These are phyloP conservation scores for Cylas formicarius DNA, from an alignment of 1,140 invertebrate genomes.

Conservation along the genomic window DNA sequence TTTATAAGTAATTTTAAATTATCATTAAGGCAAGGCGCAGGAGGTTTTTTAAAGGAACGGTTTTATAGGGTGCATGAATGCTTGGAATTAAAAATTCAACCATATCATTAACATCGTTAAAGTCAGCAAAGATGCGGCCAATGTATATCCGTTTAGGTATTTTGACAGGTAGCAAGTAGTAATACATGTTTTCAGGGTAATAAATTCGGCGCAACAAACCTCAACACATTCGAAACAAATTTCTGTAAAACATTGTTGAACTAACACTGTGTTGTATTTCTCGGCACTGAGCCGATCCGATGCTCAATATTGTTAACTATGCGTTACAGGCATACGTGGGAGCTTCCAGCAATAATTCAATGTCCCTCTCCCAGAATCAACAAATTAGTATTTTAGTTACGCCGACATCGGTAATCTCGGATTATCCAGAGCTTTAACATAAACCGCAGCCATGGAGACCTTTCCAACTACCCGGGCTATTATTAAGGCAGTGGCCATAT, in stretches of 20 bases:
- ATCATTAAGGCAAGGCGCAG: too few relatives aligned
- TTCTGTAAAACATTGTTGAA: conserved; percentile 19
- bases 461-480: conserved; percentile 24
- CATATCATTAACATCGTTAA: too few relatives aligned
- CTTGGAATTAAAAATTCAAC: too few relatives aligned
- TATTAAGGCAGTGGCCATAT: conserved; percentile 23
- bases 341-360: conserved; percentile 41
- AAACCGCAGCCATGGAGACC: conserved; percentile 36
- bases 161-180: too few relatives aligned
- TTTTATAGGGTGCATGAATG: too few relatives aligned
- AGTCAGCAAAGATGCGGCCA: too few relatives aligned
- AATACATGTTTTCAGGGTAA: too few relatives aligned
- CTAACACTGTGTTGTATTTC: conserved; percentile 20
- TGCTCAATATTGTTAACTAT: conserved; percentile 31
- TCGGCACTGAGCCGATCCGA: conserved; percentile 20
- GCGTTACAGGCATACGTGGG: conserved; percentile 31
- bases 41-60: too few relatives aligned
- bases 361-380: conserved; percentile 41
- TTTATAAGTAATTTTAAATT: too few relatives aligned
- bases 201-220: too few relatives aligned
- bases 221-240: too few relatives aligned
- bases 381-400: conserved; percentile 44
- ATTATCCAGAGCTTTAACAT: conserved; percentile 38
- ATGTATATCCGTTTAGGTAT: too few relatives aligned
- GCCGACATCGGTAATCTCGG: conserved; percentile 41